Evolutionary conservation across 1,140 invertebrate genomes (phyloP).

Genomic region (Zaprionus nigranus): DNA sequence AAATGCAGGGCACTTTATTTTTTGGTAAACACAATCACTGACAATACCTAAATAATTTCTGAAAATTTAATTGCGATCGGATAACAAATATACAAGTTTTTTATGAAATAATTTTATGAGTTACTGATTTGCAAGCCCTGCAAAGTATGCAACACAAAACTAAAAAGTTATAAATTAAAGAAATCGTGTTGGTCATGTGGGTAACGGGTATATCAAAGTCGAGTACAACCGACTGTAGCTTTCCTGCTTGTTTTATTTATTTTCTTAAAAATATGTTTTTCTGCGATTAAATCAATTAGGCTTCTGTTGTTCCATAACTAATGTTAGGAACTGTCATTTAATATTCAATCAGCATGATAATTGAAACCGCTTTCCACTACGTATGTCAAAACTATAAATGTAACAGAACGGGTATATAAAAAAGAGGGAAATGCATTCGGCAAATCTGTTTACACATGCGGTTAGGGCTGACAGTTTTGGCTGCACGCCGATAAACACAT

Average conservation of each 20-base stretch:
- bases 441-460: conserved; percentile 56
- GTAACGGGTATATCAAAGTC: too few relatives aligned
- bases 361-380: conserved; percentile 17
- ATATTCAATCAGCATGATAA: conserved; percentile 8
- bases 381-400: conserved; percentile 67
- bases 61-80: too few relatives aligned
- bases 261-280: neutral
- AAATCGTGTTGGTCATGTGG: too few relatives aligned
- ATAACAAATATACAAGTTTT: too few relatives aligned
- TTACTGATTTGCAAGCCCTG: too few relatives aligned
- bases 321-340: neutral
- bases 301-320: neutral
- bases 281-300: neutral
- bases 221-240: too few relatives aligned
- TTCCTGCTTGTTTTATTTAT: neutral
- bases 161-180: too few relatives aligned
- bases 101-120: too few relatives aligned
- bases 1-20: too few relatives aligned
- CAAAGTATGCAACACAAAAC: too few relatives aligned
- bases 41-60: too few relatives aligned
- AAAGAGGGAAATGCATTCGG: conserved; percentile 5
- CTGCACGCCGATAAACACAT: conserved; percentile 51
- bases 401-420: conserved; percentile 40
- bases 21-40: too few relatives aligned
- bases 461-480: conserved; percentile 58